These are phyloP conservation scores for Okamejei kenojei DNA, from an alignment of 2,797 vertebrate genomes.

Conservation along the genomic window DNA sequence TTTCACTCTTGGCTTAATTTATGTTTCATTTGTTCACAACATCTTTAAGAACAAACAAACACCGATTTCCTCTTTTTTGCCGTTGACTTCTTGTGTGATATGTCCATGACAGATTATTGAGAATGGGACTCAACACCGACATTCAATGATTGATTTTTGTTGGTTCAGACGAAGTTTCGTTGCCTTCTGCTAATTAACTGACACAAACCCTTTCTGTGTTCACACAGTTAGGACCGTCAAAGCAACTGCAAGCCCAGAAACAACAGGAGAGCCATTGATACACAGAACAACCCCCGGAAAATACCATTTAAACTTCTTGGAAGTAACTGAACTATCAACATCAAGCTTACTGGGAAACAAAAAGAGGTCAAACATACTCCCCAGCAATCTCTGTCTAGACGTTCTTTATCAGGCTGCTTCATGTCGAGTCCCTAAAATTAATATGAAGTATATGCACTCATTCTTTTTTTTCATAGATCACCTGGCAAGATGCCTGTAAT, in stretches of 20 bases:
- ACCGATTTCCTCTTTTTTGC: background rate
- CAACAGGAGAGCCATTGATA: background rate
- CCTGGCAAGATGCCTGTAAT: constrained; percentile 24
- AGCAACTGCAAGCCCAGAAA: background rate
- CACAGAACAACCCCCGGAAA: background rate
- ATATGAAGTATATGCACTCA: background rate
- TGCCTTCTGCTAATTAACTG: background rate
- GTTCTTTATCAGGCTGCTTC: background rate
- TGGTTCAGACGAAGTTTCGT: background rate
- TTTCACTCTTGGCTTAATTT: background rate
- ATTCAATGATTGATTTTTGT: background rate
- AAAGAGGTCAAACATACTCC: background rate
- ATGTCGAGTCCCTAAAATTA: constrained; percentile 29
- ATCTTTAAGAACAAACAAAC: background rate
- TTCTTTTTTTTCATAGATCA: background rate
- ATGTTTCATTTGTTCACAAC: background rate
- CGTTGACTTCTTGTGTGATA: background rate
- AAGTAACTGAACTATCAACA: background rate
- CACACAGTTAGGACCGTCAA: background rate
- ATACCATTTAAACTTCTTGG: background rate
- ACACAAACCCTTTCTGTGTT: background rate
- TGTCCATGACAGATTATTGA: background rate
- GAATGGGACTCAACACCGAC: background rate
- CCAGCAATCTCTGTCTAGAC: constrained; percentile 27
- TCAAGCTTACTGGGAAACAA: background rate